phyloP scores from a whole-genome alignment of 2,888 invertebrate genomes.

The Spisula subtruncata region DNA sequence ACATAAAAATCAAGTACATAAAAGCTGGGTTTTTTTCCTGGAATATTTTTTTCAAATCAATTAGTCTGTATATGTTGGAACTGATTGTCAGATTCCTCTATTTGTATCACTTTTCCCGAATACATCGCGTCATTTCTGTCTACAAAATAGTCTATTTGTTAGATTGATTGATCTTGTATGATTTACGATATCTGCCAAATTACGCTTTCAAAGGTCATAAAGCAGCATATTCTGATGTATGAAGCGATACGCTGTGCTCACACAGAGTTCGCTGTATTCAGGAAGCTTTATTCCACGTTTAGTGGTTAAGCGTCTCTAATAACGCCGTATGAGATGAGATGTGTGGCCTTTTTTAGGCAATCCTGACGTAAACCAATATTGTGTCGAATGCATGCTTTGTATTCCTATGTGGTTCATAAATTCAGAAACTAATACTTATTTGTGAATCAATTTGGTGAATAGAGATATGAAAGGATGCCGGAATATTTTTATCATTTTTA shows the following conservation, averaged over 20 bases:
- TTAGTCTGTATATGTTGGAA: not conserved
- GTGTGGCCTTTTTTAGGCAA: not conserved
- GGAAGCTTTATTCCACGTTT: not conserved
- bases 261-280: not conserved
- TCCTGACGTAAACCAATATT: not conserved
- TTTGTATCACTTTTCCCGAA: slow-evolving; percentile 11
- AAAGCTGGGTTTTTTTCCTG: no score
- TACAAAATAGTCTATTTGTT: slow-evolving; percentile 21
- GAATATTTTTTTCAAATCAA: slow-evolving; percentile 8
- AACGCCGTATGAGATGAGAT: not conserved
- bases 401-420: not conserved
- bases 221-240: slow-evolving; percentile 1
- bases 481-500: no score
- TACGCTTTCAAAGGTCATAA: slow-evolving; percentile 41
- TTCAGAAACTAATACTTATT: not conserved
- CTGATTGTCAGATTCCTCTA: not conserved
- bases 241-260: not conserved
- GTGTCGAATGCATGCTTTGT: no score
- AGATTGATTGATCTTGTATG: slow-evolving; percentile 39
- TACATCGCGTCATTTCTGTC: slow-evolving; percentile 36
- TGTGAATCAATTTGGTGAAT: not conserved
- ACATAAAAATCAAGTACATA: no score
- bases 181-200: slow-evolving; percentile 49
- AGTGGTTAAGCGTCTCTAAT: not conserved
- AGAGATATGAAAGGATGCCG: no score